Base-by-base conservation (phyloP, 2,888 invertebrate species). In the Synanthedon myopaeformis region DNA sequence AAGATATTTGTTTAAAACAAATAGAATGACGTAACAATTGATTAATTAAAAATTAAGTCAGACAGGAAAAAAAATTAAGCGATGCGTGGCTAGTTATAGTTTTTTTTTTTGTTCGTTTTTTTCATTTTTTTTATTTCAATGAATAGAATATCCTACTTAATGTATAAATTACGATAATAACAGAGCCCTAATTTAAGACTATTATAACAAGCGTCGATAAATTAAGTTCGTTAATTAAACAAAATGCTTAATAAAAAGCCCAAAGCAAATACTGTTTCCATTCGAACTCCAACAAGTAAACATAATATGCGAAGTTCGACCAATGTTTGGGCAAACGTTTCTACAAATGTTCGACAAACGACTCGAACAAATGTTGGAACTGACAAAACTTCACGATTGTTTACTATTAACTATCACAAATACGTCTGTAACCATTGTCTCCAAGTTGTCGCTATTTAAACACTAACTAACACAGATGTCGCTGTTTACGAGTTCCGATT, bases 201-300 rank as follows among this genome's bases (percentile, higher is more conserved):
- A 66, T 56, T 54, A 53, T 60, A 58, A 61, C 63, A 71, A 73
- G 70, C 67, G 64, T 67, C 59, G 63, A 63, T 63, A 70, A 71
- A 68, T 62, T 57, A 67, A 62, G 62, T 64, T 59, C 60, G 45
- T 58, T 63, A 61, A n/a, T 59, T 61, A 56, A 54, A 63, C 65
- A 64, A 69, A 74, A 73, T 72, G 71, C 69, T 69, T 63, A 66
- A 66, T 58, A 13, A 45, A 23, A 23, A 72, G 68, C 72, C 61
- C 62, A 57, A 59, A 58, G 55, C 58, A 48, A 35, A 57, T 54
- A 49, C 49, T 49, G 49, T 23, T n/a, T 35, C 23, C 8, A 10
- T 8, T 35, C 35, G 35, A 35, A 35, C 35, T 35, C 5, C 23
- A 23, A 23, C 23, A 23, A 23, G 19, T 23, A 23, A 23, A 23